phyloP scores from a whole-genome alignment of 2,888 invertebrate genomes.

The Bellardia pandia region DNA sequence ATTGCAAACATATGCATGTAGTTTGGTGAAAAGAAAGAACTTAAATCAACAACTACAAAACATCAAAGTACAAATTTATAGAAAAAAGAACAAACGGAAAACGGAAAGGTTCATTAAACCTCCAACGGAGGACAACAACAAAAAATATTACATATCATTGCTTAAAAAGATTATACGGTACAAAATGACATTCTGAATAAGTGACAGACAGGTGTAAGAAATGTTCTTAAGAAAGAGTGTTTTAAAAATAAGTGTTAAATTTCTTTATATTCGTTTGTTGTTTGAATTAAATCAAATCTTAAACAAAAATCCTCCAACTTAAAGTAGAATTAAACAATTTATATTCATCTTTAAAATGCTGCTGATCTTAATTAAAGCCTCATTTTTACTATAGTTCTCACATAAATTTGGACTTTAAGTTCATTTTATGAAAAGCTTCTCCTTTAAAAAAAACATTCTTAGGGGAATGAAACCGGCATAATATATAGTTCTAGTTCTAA shows the following conservation, averaged over 20 bases:
- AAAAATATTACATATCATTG: slow-evolving; percentile 59
- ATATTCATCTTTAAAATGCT: too few relatives aligned
- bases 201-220: slow-evolving; percentile 40
- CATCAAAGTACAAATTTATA: slow-evolving; percentile 18
- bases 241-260: neutral
- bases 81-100: slow-evolving; percentile 53
- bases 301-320: too few relatives aligned
- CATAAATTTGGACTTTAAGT: too few relatives aligned
- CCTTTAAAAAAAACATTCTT: too few relatives aligned
- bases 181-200: slow-evolving; percentile 26
- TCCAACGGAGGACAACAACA: slow-evolving; percentile 69
- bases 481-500: too few relatives aligned
- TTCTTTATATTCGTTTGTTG: neutral
- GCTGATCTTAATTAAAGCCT: too few relatives aligned
- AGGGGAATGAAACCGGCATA: too few relatives aligned
- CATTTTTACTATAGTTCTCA: too few relatives aligned
- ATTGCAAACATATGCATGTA: neutral
- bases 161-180: slow-evolving; percentile 52
- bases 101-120: slow-evolving; percentile 80
- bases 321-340: too few relatives aligned
- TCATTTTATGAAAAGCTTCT: too few relatives aligned
- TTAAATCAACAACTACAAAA: slow-evolving; percentile 43
- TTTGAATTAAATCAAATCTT: neutral
- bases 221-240: neutral
- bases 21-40: slow-evolving; percentile 26